Percentiles rank a stretch among this genome's conserved stretches.
Evolutionary conservation across 2,113 vertebrate genomes (phyloP).

Genomic region (Podarcis raffonei): DNA sequence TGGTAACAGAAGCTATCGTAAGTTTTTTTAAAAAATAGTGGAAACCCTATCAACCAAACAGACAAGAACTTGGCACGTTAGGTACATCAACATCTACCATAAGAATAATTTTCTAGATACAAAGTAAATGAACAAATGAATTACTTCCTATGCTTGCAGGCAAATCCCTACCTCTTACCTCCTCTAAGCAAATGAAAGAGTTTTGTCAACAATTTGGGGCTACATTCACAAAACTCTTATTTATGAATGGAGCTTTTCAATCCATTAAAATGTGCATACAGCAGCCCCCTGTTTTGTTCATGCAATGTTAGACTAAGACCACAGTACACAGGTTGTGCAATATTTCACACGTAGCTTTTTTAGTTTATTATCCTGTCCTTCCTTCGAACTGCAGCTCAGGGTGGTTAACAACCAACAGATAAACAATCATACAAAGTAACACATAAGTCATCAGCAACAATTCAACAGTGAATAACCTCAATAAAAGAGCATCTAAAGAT

Average conservation of each 20-base stretch:
- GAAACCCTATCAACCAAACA: neutral
- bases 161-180: neutral
- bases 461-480: too few relatives aligned
- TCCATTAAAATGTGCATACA: neutral
- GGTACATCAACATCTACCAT: neutral
- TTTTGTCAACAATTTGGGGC: neutral
- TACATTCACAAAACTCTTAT: neutral
- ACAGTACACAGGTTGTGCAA: neutral
- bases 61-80: slow-evolving; percentile 7
- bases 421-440: too few relatives aligned
- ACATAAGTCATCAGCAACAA: too few relatives aligned
- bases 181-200: neutral
- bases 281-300: too few relatives aligned
- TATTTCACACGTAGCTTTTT: too few relatives aligned
- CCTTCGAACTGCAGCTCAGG: too few relatives aligned
- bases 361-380: too few relatives aligned
- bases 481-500: too few relatives aligned
- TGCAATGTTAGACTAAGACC: neutral
- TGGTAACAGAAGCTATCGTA: slow-evolving; percentile 36
- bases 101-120: neutral
- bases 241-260: neutral
- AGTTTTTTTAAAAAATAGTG: slow-evolving; percentile 15
- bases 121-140: neutral
- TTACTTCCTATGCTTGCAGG: neutral
- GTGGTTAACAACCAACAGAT: too few relatives aligned